phyloP scores from a whole-genome alignment of 2,113 vertebrate genomes.

The Helogale parvula region DNA sequence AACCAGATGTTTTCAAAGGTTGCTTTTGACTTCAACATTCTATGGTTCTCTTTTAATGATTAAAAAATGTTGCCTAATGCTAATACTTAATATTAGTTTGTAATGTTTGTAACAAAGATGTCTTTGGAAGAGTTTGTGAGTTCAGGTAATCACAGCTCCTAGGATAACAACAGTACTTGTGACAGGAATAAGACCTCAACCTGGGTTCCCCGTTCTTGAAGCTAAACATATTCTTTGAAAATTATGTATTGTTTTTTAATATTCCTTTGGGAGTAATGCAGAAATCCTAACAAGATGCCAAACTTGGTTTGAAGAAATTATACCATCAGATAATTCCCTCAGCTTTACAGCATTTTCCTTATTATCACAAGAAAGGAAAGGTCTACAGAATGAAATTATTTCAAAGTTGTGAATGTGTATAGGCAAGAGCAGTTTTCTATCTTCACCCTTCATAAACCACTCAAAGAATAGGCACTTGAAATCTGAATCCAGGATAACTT shows the following conservation, averaged over 20 bases:
- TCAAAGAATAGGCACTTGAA: neutral
- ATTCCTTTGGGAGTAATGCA: neutral
- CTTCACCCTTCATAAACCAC: neutral
- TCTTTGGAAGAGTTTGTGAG: neutral
- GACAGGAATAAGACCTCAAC: neutral
- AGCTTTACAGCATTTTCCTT: neutral
- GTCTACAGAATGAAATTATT: conserved; percentile 21
- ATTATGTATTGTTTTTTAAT: conserved; percentile 34
- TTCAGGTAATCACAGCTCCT: neutral
- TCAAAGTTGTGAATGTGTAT: neutral
- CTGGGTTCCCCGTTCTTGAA: neutral
- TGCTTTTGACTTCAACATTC: conserved; percentile 3
- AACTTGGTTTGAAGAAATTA: conserved; percentile 48
- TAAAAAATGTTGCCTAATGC: conserved; percentile 9
- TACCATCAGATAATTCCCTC: neutral
- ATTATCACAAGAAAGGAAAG: conserved; percentile 25
- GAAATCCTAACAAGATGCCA: conserved; percentile 31
- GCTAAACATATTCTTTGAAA: neutral
- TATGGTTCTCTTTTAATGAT: neutral
- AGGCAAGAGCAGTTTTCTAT: conserved; percentile 8
- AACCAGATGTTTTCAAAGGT: conserved; percentile 45
- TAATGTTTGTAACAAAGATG: neutral
- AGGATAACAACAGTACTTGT: neutral
- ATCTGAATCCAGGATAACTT: conserved; percentile 46
- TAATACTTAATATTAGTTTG: neutral